Evolutionary conservation across 2,797 vertebrate genomes (phyloP), one percentile per base, ranked within the genome.

Genomic region (Mionectes olivaceus): DNA sequence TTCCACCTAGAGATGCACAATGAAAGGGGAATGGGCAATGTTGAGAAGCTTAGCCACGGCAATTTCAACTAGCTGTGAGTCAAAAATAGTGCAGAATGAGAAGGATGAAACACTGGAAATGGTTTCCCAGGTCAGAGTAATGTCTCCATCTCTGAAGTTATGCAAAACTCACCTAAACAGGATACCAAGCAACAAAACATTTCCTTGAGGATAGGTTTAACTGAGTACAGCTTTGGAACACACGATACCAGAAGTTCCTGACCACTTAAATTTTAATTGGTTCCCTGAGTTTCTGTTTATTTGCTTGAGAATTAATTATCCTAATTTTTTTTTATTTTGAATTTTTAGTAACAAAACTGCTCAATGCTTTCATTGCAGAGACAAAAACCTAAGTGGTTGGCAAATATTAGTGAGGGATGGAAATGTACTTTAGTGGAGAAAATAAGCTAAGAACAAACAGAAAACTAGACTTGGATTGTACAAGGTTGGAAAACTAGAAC

Each of bases 241-340:
- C 19, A 30, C 18, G 25, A n/a, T 32, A 10, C 74, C 25, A 32
- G 33, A 92, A 80, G 19, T 35, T 23, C 21, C 18, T 85, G 18
- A 23, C 10, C 8, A 46, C 2, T 1, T 50, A 33, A 13, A 3
- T 46, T 5, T 25, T 60, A 28, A 52, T 39, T 27, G 2, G 3
- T 6, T 70, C 4, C 2, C 44, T 27, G 15, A 49, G 8, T 17
- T 93, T 30, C 11, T 53, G 2, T 47, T 81, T 63, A n/a, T 1
- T 43, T 19, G 14, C 32, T 25, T 9, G 5, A 21, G 37, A 71
- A 78, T 67, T 64, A 41, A 7, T 39, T 32, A 37, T 6, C 5
- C 3, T 35, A 67, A 87, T 59, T 50, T 28, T 3, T 3, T 77
- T 15, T 60, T 55, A 6, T 32, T 90, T 90, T 80, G 9, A 71